phyloP scores from a whole-genome alignment of 1,140 invertebrate species.

The Anthonomus grandis region DNA sequence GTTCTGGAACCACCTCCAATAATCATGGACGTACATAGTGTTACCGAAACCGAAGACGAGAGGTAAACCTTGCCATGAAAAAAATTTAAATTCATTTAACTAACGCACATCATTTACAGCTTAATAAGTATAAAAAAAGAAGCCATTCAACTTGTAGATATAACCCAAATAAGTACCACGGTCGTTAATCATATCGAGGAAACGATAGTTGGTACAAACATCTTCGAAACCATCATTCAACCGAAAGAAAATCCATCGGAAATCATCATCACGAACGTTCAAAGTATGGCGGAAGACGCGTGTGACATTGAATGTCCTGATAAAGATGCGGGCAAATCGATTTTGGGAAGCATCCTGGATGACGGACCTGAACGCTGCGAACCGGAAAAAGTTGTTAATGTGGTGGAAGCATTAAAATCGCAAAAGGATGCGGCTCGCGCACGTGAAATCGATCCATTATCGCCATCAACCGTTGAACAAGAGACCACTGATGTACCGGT shows the following conservation, averaged over 20 bases:
- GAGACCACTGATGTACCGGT: too few relatives aligned
- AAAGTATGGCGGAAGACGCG: slow-evolving; percentile 22
- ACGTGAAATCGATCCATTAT: too few relatives aligned
- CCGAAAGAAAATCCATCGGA: not conserved
- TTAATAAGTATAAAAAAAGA: slow-evolving; percentile 10
- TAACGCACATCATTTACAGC: slow-evolving; percentile 4
- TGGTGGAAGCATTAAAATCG: too few relatives aligned
- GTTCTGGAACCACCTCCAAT: slow-evolving; percentile 23
- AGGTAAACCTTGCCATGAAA: slow-evolving; percentile 1
- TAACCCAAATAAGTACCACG: slow-evolving; percentile 15
- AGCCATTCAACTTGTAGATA: slow-evolving; percentile 22
- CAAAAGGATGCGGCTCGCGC: too few relatives aligned
- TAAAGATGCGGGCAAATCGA: too few relatives aligned
- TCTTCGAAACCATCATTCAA: not conserved
- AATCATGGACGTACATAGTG: slow-evolving; percentile 30
- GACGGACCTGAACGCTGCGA: too few relatives aligned
- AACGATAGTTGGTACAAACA: slow-evolving; percentile 2
- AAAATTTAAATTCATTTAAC: slow-evolving; percentile 1
- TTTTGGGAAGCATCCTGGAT: too few relatives aligned
- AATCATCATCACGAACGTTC: slow-evolving; percentile 23
- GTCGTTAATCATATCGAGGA: not conserved
- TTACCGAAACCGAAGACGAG: slow-evolving; percentile 6
- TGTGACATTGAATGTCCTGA: too few relatives aligned
- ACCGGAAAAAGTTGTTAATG: too few relatives aligned
- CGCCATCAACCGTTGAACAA: too few relatives aligned